Evolutionary conservation across 2,888 invertebrate species (phyloP).

Genomic region (Papilio demoleus): DNA sequence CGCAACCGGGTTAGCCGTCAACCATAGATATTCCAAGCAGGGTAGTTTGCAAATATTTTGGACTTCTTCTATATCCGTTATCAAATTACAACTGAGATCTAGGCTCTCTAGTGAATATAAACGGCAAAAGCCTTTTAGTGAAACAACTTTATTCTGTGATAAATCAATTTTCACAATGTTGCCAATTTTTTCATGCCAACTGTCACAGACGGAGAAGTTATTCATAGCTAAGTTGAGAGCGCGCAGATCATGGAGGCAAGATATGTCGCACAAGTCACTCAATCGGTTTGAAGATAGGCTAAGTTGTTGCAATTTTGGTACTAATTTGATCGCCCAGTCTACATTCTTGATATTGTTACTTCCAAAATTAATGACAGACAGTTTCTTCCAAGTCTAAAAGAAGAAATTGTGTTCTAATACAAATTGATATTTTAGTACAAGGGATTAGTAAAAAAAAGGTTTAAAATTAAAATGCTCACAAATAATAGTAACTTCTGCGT

Average conservation of each 20-base stretch:
- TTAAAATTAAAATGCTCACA: not conserved
- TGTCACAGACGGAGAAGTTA: slow-evolving; percentile 87
- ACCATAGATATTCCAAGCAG: slow-evolving; percentile 92
- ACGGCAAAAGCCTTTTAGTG: slow-evolving; percentile 89
- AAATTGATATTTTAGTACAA: too few species aligned
- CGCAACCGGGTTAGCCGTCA: slow-evolving; percentile 96
- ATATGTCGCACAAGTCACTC: slow-evolving; percentile 88
- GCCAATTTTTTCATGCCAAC: slow-evolving; percentile 93
- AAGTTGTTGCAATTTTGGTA: slow-evolving; percentile 88
- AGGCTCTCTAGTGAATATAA: slow-evolving; percentile 93
- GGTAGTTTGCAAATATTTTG: slow-evolving; percentile 91
- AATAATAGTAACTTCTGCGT: slow-evolving; percentile 40
- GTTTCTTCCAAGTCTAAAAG: slow-evolving; percentile 86
- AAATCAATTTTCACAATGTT: slow-evolving; percentile 94
- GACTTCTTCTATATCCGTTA: slow-evolving; percentile 92
- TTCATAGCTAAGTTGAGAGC: slow-evolving; percentile 92
- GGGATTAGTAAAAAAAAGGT: too few species aligned
- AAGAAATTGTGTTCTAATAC: not conserved
- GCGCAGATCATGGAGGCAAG: slow-evolving; percentile 89
- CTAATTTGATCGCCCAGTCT: slow-evolving; percentile 91
- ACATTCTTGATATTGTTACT: slow-evolving; percentile 90
- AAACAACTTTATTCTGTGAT: slow-evolving; percentile 91
- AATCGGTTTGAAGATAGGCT: slow-evolving; percentile 92
- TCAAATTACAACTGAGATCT: slow-evolving; percentile 93
- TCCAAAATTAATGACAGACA: slow-evolving; percentile 89